Evolutionary conservation across 2,888 invertebrate species (phyloP).

Genomic region (Oxyteleia sp.): DNA sequence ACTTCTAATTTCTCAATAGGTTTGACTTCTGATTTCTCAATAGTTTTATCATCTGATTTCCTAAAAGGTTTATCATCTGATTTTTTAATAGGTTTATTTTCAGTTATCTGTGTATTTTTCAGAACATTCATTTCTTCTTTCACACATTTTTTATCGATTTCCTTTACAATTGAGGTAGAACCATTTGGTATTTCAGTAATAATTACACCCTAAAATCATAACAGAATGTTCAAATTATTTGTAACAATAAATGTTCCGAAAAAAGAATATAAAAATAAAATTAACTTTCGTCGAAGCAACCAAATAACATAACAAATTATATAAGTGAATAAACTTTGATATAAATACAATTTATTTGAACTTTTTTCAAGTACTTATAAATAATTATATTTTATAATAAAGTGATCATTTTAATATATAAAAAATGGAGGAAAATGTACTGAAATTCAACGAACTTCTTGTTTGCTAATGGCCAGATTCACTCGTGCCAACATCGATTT

Average conservation of each 20-base stretch:
- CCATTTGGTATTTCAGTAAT: slow-evolving; percentile 8
- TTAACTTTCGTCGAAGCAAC: too few relatives aligned
- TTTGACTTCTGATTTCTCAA: too few relatives aligned
- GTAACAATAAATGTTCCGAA: slow-evolving; percentile 9
- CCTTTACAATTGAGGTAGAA: slow-evolving; percentile 70
- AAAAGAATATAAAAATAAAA: slow-evolving; percentile 1
- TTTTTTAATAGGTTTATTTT: neutral
- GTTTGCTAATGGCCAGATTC: slow-evolving; percentile 88
- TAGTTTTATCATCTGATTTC: too few relatives aligned
- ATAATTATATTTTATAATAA: too few relatives aligned
- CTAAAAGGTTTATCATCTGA: neutral
- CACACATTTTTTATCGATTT: slow-evolving; percentile 75
- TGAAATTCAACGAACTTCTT: slow-evolving; percentile 87
- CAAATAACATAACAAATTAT: too few relatives aligned
- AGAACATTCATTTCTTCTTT: slow-evolving; percentile 29
- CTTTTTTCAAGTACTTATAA: too few relatives aligned
- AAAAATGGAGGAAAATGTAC: too few relatives aligned
- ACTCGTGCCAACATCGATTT: slow-evolving; percentile 89
- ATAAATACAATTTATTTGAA: too few relatives aligned
- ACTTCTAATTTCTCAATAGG: too few relatives aligned
- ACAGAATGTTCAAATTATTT: too few relatives aligned
- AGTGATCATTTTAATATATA: too few relatives aligned
- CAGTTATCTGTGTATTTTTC: slow-evolving; percentile 3
- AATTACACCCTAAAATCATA: slow-evolving; percentile 21
- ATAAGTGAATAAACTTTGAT: too few relatives aligned